Base-by-base conservation (phyloP, 2,888 invertebrate genomes). In the Apamea epomidion region DNA sequence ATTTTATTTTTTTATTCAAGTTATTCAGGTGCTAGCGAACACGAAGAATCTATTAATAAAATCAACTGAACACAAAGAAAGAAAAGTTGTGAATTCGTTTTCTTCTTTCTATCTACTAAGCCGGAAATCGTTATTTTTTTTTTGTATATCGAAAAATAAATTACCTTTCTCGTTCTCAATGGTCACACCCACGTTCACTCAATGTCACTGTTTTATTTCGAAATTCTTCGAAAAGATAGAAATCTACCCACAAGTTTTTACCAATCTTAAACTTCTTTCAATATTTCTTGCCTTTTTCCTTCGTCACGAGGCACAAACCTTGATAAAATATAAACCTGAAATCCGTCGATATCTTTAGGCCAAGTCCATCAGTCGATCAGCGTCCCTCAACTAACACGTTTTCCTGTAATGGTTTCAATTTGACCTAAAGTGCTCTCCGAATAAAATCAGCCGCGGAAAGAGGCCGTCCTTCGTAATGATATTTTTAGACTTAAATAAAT, bases 341-440 rank as follows among this genome's bases (percentile, higher is more conserved):
- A 73, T 73, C 76, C 64, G 72, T 83, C 74, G 65, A 73, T 73
- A 76, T 76, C 75, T 75, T 70, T 64, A 65, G 62, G 69, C 76
- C 67, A 54, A 80, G 88, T 77, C 91, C 90, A 87, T 92, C 90
- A 90, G 91, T 91, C 88, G 89, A 88, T 90, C 88, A 86, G 86
- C 82, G 90, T 91, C 86, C 87, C 90, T 90, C 91, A 89, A 91
- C 92, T 91, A 93, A 92, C 94, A 94, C 93, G 93, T 93, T 92
- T 91, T 85, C 87, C 88, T 89, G 87, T 92, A 93, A 94, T 94
- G 94, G 92, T 91, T 93, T 92, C 94, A 93, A 94, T 94, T 94
- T 93, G 91, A 91, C 90, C 90, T 88, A 91, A 92, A 95, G 93
- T 93, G 92, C 88, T 93, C 89, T 90, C 83, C 90, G 86, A 89